Evolutionary conservation across 2,113 vertebrate species (phyloP).

Genomic region (Cephalopholis sonnerati): DNA sequence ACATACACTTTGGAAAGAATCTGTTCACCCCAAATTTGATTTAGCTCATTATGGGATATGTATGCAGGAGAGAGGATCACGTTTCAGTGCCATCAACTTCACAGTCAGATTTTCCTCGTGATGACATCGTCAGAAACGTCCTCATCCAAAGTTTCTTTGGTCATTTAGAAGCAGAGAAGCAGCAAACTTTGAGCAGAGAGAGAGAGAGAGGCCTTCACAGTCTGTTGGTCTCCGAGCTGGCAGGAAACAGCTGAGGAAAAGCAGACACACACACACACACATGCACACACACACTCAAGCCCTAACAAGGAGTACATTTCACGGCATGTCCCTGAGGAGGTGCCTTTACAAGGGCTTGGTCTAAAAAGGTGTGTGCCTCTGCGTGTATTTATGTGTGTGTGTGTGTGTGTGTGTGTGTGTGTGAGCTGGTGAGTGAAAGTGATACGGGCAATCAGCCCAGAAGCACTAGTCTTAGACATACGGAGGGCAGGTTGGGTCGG

Average conservation of each 20-base stretch:
- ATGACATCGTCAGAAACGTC: constrained; percentile 34
- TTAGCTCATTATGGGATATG: constrained; percentile 10
- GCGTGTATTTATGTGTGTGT: constrained; percentile 37
- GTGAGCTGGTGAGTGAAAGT: constrained; percentile 77
- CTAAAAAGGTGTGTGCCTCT: constrained; percentile 76
- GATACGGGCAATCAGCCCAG: constrained; percentile 80
- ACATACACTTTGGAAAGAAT: constrained; percentile 37
- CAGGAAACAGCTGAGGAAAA: constrained; percentile 88
- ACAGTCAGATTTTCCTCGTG: constrained; percentile 42
- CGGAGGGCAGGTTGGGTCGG: constrained; percentile 73
- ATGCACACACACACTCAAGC: constrained; percentile 29
- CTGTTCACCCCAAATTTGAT: constrained; percentile 5
- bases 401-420: constrained; percentile 22
- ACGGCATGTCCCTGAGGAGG: constrained; percentile 77
- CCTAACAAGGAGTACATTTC: constrained; percentile 85
- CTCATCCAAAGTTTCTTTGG: constrained; percentile 20
- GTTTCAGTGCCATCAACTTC: constrained; percentile 24
- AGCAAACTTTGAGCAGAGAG: constrained; percentile 32
- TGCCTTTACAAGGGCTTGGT: constrained; percentile 82
- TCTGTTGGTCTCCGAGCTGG: constrained; percentile 74
- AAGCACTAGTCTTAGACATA: constrained; percentile 70
- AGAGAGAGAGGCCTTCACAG: constrained; percentile 73
- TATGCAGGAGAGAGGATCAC: not conserved
- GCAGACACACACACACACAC: constrained; percentile 74
- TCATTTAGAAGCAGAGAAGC: constrained; percentile 52